Evolutionary conservation across 2,888 invertebrate species (phyloP), one percentile per base, ranked within the genome.

Genomic region (Archaeoteleia sp.): DNA sequence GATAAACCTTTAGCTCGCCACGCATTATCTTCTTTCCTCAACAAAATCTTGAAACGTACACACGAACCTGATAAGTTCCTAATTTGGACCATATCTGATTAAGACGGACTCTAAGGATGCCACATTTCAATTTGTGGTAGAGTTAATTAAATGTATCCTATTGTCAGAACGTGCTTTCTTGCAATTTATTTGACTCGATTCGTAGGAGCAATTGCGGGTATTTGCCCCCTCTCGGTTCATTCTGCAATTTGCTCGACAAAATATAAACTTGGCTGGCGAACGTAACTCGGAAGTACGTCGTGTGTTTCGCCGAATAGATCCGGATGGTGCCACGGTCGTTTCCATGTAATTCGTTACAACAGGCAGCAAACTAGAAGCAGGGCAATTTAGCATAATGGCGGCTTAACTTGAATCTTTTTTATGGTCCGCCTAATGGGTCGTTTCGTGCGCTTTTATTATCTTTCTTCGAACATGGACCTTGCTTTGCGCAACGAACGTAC

Each of bases 401-500:
- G 74, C 78, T 81, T 78, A 79, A 80, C 77, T 79, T 77, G 79
- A 78, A 80, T 81, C 80, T 78, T 76, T 79, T 80, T 81, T 80
- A 81, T 73, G 77, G 74, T 70, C 75, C 67, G 65, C 72, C 71
- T 78, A 79, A 81, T 80, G 77, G 76, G 71, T 77, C 81, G 73
- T 80, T 81, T 76, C 77, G 73, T 67, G 61, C 66, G 61, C 66
- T 70, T 75, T 78, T 76, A 78, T 73, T 77, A 65, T 58, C 65
- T 63, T 71, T 68, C 57, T 40, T 71, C 57, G 65, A 72, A 70
- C 67, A 32, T 67, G 29, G 30, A 7, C 10, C 45, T 12, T 4
- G 9, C 30, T 29, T 23, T 1, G 20, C 39, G 13, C 42, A 45
- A 48, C 25, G 29, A 17, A 45, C 7, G 2, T 23, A 46, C 20